Evolutionary conservation across 2,797 vertebrate genomes (phyloP).

Genomic region (Philypnodon macrostomus): DNA sequence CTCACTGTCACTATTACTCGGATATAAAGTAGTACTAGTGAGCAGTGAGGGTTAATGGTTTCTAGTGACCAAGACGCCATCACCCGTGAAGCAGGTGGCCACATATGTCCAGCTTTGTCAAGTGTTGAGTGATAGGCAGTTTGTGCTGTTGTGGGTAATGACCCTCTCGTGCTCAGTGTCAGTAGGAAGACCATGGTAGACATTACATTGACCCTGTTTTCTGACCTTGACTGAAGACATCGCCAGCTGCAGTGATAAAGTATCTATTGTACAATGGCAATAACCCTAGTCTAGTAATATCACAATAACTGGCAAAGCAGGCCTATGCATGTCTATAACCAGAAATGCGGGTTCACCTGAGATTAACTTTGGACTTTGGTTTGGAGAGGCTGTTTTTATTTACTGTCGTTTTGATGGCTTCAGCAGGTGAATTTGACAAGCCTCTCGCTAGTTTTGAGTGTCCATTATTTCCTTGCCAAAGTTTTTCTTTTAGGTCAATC

Average conservation of each 20-base stretch:
- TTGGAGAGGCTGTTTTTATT: neutral
- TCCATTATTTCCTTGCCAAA: too few species aligned
- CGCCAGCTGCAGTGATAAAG: slow-evolving; percentile 7
- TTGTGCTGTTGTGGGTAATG: neutral
- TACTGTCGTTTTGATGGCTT: neutral
- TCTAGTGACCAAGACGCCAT: slow-evolving; percentile 33
- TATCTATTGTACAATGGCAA: slow-evolving; percentile 6
- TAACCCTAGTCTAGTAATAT: neutral
- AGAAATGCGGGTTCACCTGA: too few species aligned
- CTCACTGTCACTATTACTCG: neutral
- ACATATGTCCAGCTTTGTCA: slow-evolving; percentile 20
- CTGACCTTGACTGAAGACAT: slow-evolving; percentile 48
- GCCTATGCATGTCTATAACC: too few species aligned
- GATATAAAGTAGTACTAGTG: too few species aligned
- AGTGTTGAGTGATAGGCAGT: neutral
- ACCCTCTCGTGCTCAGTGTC: slow-evolving; percentile 8
- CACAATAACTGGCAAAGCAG: neutral
- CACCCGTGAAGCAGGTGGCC: slow-evolving; percentile 16
- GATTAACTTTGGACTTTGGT: neutral
- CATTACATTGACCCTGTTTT: slow-evolving; percentile 10
- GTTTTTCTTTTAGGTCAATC: too few species aligned
- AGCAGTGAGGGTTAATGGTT: neutral
- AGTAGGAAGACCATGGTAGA: slow-evolving; percentile 24
- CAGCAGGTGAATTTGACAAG: slow-evolving; percentile 32
- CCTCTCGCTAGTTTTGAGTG: too few species aligned